Percentiles rank a stretch among this genome's conserved stretches.
These are phyloP conservation scores for Aplocera efformata DNA, from an alignment of 2,888 invertebrate species.

Conservation along the genomic window DNA sequence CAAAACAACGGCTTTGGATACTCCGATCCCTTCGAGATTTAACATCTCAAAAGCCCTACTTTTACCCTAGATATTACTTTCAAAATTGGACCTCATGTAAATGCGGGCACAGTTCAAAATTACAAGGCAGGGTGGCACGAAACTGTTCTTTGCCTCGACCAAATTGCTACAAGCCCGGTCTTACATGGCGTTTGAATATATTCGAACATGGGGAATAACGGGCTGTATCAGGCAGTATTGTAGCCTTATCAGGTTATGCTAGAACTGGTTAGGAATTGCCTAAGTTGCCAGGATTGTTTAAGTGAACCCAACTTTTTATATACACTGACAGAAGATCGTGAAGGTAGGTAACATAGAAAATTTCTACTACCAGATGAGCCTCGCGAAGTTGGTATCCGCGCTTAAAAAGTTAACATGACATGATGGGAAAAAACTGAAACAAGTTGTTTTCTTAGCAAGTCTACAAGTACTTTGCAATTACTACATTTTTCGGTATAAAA, in stretches of 20 bases:
- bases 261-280: constrained; percentile 17
- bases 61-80: constrained; percentile 11
- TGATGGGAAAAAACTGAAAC: no score
- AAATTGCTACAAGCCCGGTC: constrained; percentile 27
- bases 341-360: no score
- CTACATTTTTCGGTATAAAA: constrained; percentile 10
- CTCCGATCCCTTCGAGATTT: constrained; percentile 4
- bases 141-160: constrained; percentile 16
- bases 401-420: no score
- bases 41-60: constrained; percentile 13
- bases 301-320: no score
- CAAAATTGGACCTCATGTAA: constrained; percentile 16
- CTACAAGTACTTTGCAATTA: no score
- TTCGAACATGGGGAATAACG: constrained; percentile 26
- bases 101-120: constrained; percentile 19
- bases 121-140: constrained; percentile 14
- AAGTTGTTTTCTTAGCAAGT: no score
- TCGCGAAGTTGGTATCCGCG: no score
- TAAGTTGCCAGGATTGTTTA: no score
- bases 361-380: no score
- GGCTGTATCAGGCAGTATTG: constrained; percentile 20
- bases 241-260: constrained; percentile 27
- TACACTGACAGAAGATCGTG: no score
- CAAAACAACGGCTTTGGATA: neutral
- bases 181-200: constrained; percentile 27